Evolutionary conservation across 2,797 vertebrate genomes (phyloP).

Genomic region (Melanotaenia pygmaea): DNA sequence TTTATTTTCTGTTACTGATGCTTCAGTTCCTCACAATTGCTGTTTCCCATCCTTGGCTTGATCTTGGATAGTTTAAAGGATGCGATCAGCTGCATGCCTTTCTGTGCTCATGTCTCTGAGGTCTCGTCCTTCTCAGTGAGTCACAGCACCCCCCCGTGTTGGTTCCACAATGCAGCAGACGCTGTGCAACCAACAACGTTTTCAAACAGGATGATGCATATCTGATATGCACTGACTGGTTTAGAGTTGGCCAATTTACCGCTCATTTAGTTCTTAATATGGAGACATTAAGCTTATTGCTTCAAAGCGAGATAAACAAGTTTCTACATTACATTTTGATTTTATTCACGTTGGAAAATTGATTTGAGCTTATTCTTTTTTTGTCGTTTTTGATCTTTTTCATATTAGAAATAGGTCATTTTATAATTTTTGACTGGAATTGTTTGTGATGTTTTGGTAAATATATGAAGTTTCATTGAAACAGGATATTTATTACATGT

Average conservation of each 20-base stretch:
- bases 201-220: constrained; percentile 32
- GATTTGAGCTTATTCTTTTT: not conserved
- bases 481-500: not conserved
- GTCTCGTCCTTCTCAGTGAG: constrained; percentile 86
- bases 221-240: constrained; percentile 11
- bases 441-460: not conserved
- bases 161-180: constrained; percentile 49
- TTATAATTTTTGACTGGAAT: not conserved
- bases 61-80: constrained; percentile 85
- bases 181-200: constrained; percentile 12
- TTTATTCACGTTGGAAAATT: constrained; percentile 1
- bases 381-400: not conserved
- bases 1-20: constrained; percentile 53
- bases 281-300: not conserved
- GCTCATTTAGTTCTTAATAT: constrained; percentile 1
- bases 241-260: constrained; percentile 1
- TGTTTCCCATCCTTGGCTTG: constrained; percentile 77
- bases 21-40: constrained; percentile 55
- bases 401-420: not conserved
- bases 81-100: constrained; percentile 84
- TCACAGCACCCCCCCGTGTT: constrained; percentile 80
- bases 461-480: constrained; percentile 2
- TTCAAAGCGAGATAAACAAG: not conserved
- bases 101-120: constrained; percentile 82
- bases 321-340: not conserved